phyloP scores from a whole-genome alignment of 2,797 vertebrate species.

The Paguma larvata region DNA sequence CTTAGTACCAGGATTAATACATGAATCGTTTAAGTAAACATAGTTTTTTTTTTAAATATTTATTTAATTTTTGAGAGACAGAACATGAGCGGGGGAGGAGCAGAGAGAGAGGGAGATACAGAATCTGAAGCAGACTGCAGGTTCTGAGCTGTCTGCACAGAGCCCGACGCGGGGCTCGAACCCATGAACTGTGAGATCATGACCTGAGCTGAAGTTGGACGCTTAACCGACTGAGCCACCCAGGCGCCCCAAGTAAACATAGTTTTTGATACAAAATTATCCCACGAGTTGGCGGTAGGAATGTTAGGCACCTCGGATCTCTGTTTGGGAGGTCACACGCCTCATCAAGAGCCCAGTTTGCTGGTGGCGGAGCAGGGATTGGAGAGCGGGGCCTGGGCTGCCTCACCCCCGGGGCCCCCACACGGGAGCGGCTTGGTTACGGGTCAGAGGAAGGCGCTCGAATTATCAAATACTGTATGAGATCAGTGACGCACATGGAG shows the following conservation, averaged over 20 bases:
- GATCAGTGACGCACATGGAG: neutral
- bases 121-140: too few species aligned
- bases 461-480: too few species aligned
- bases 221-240: too few species aligned
- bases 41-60: too few species aligned
- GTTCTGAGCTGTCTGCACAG: too few species aligned
- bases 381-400: rapidly evolving
- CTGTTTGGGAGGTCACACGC: neutral
- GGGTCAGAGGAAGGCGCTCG: neutral
- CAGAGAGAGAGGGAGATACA: too few species aligned
- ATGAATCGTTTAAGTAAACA: neutral
- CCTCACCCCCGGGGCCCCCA: neutral
- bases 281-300: neutral
- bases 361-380: neutral
- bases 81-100: too few species aligned
- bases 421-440: too few species aligned
- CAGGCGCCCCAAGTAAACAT: neutral
- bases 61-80: too few species aligned
- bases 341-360: neutral
- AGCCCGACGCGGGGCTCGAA: too few species aligned
- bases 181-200: too few species aligned
- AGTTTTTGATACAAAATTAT: neutral
- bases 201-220: too few species aligned
- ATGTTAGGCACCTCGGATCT: rapidly evolving
- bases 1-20: neutral